These are phyloP conservation scores for Ostrea denselamellosa DNA, from an alignment of 1,140 invertebrate genomes.

Conservation along the genomic window DNA sequence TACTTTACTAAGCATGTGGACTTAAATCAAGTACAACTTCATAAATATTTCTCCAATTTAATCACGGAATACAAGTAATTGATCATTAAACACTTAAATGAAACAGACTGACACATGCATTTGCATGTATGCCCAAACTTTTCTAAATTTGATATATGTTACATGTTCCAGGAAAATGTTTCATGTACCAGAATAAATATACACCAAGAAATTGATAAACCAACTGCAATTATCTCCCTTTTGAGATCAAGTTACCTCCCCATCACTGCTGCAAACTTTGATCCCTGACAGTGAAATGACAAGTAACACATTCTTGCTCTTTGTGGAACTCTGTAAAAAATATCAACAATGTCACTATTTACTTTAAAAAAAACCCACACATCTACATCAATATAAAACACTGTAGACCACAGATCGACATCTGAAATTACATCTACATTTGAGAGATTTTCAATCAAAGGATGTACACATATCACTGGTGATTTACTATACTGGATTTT, in stretches of 20 bases:
- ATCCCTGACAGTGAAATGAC: slow-evolving; percentile 88
- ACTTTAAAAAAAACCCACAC: neutral
- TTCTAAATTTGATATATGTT: neutral
- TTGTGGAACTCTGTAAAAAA: slow-evolving; percentile 72
- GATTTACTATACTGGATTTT: no score
- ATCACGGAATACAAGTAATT: slow-evolving; percentile 1
- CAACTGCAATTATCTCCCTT: no score
- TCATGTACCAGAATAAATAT: neutral
- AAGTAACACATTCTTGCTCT: slow-evolving; percentile 85
- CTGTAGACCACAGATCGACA: no score
- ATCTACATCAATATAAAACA: no score
- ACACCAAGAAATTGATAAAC: neutral
- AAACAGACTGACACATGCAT: neutral
- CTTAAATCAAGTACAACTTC: slow-evolving; percentile 7
- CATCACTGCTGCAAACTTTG: slow-evolving; percentile 90
- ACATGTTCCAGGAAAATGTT: neutral
- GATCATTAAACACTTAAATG: neutral
- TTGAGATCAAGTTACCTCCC: slow-evolving; percentile 83
- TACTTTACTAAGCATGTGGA: slow-evolving; percentile 11
- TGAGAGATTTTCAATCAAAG: no score
- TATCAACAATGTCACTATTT: neutral
- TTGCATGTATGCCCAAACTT: slow-evolving; percentile 6
- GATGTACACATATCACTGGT: no score
- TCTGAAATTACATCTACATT: no score
- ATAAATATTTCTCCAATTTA: slow-evolving; percentile 3